phyloP scores from a whole-genome alignment of 2,797 vertebrate genomes.

The Glossophaga mutica region DNA sequence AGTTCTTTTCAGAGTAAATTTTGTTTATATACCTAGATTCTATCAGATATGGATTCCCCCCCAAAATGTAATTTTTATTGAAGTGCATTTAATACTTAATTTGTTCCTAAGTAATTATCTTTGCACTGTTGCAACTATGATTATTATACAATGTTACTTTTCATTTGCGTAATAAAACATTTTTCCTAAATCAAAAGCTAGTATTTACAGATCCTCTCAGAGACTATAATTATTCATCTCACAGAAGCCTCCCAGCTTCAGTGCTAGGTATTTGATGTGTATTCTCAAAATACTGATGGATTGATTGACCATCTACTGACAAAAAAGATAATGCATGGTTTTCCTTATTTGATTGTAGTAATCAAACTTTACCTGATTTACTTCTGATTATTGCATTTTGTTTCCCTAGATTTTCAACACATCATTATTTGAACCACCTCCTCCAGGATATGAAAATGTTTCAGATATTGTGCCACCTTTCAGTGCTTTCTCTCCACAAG shows the following conservation, averaged over 20 bases:
- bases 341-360: background rate
- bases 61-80: background rate
- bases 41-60: background rate
- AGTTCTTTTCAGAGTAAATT: background rate
- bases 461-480: conserved; percentile 90
- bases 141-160: background rate
- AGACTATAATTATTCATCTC: background rate
- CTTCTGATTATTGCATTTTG: background rate
- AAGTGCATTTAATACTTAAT: conserved; percentile 19
- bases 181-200: background rate
- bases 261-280: background rate
- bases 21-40: background rate
- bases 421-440: conserved; percentile 89
- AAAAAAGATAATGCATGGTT: background rate
- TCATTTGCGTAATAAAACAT: background rate
- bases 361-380: background rate
- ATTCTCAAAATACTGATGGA: background rate
- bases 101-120: background rate
- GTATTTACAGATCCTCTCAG: background rate
- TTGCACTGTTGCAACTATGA: background rate
- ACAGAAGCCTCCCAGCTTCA: background rate
- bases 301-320: background rate
- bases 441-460: conserved; percentile 90
- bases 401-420: conserved; percentile 88
- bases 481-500: conserved; percentile 92